These are phyloP conservation scores for Melanotaenia trifasciata DNA, from an alignment of 2,797 vertebrate species.

Conservation along the genomic window DNA sequence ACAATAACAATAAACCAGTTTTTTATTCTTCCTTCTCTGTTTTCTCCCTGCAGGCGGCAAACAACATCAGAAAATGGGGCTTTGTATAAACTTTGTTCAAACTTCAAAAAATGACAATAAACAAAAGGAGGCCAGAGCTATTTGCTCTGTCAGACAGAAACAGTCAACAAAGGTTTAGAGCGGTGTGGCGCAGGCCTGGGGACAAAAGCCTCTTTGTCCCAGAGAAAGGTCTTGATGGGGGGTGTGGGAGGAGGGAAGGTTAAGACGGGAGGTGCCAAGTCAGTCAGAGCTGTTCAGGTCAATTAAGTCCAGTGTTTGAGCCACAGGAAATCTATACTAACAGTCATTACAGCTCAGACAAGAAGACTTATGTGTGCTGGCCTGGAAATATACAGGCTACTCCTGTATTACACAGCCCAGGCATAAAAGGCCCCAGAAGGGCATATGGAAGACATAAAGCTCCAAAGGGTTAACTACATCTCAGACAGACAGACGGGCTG, in stretches of 20 bases:
- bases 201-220: conserved; percentile 85
- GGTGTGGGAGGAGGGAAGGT: conserved; percentile 54
- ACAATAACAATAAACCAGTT: conserved; percentile 64
- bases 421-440: conserved; percentile 58
- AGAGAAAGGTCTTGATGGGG: conserved; percentile 66
- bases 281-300: conserved; percentile 86
- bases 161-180: conserved; percentile 84
- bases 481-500: conserved; percentile 53
- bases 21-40: conserved; percentile 38
- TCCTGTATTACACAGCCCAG: conserved; percentile 66
- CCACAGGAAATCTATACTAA: conserved; percentile 86
- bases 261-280: conserved; percentile 81
- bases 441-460: conserved; percentile 83
- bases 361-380: conserved; percentile 77
- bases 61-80: conserved; percentile 68
- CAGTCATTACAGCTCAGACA: conserved; percentile 82
- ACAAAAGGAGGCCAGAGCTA: conserved; percentile 81
- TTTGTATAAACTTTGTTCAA: conserved; percentile 84
- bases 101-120: conserved; percentile 80
- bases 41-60: conserved; percentile 64
- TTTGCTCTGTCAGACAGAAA: conserved; percentile 83
- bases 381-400: conserved; percentile 71
- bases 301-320: conserved; percentile 86
- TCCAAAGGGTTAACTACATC: conserved; percentile 69
- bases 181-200: conserved; percentile 66